Base-by-base conservation (phyloP, 2,113 vertebrate genomes). In the Seriola dumerili region DNA sequence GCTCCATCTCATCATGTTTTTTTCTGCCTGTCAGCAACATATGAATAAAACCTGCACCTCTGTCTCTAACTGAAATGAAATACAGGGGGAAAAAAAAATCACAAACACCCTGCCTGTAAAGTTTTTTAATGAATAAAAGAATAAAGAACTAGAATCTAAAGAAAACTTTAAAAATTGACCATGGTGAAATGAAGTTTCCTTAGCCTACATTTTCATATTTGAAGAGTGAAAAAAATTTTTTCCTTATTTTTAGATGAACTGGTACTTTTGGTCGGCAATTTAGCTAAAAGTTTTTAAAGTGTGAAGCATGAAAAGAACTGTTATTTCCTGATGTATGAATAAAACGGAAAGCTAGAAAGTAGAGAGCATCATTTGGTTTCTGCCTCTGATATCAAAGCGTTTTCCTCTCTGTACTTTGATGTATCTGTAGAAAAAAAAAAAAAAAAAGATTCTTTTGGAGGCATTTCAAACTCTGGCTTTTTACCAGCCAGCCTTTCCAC, bases 381-480 rank as follows among this genome's bases (percentile, higher is more conserved):
- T 84, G 42, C 78, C 34, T 80, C 67, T 76, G 55, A 91, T 83
- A 90, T 86, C 89, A 90, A 91, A 88, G 88, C 1, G 0, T 67
- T 83, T 88, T 79, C 50, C 76, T 80, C 74, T 86, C 38, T 65
- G 50, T 67, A 55, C 81, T 87, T 87, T 85, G 78, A 90, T 88
- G 83, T 90, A 67, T 79, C 65, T 73, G 70, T 59, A 72, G 42
- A 4, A 32, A 58, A 77, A 78, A 77, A 74, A 68, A 25, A 23
- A 76, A 25, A 78, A 77, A 65, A 76, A 23, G 14, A 66, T 54
- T 81, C 7, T 76, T 80, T 86, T 85, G 85, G 80, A 89, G 38
- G 63, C 48, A 76, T 88, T 93, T 87, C 72, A 87, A 73, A 84
- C 76, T 81, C 57, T 57, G 76, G 76, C 83, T 83, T 89, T 92